Percentiles rank a stretch among this genome's conserved stretches.
Conservation (phyloP, 2,113 vertebrate species). For the Poeciliopsis retropinna region DNA sequence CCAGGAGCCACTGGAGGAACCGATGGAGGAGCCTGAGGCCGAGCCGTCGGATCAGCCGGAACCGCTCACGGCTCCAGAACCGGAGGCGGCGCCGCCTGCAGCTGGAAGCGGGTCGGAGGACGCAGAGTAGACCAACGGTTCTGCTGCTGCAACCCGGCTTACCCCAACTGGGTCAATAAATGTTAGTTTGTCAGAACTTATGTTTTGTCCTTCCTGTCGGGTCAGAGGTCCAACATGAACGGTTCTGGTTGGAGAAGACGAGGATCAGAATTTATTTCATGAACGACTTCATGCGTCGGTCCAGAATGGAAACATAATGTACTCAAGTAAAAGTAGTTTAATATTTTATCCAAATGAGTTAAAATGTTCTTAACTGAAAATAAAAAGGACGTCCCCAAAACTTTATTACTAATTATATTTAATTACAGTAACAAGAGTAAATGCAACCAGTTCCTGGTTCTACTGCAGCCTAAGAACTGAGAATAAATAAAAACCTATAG, state of each 20-base stretch:
- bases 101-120: conserved; percentile 34
- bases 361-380: too few species aligned
- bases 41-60: conserved; percentile 39
- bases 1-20: conserved; percentile 73
- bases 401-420: too few species aligned
- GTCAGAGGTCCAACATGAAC: background rate
- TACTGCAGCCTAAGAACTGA: too few species aligned
- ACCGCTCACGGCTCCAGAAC: conserved; percentile 44
- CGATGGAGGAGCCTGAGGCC: conserved; percentile 58
- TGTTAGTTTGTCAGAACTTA: background rate
- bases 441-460: too few species aligned
- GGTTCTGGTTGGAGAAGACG: background rate
- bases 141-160: background rate
- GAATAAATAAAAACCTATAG: too few species aligned
- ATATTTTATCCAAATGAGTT: too few species aligned
- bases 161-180: conserved; percentile 52
- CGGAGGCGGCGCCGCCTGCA: background rate
- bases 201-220: background rate
- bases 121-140: conserved; percentile 42
- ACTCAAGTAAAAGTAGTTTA: too few species aligned
- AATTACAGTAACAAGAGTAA: too few species aligned
- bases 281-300: too few species aligned
- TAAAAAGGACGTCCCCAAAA: too few species aligned
- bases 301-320: too few species aligned
- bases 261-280: background rate